Evolutionary conservation across 2,113 vertebrate species (phyloP), one percentile per base, ranked within the genome.

Genomic region (Syngnathus floridae): DNA sequence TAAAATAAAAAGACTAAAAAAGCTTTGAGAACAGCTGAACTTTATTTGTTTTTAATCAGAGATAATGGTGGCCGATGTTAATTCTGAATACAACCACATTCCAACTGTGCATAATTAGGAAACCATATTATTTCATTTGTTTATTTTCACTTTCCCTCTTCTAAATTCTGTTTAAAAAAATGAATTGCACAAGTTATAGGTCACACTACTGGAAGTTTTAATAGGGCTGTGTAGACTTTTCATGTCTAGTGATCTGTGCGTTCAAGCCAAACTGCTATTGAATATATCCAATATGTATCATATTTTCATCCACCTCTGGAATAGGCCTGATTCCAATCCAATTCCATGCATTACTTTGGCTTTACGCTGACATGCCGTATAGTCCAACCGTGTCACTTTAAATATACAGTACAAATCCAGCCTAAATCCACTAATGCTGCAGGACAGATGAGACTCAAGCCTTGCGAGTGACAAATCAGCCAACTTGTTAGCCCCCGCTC

Each of bases 401-500:
- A 62, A 40, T 14, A 22, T 40, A 14, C n/a, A 5, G 19, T 16
- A 13, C 38, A 26, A 40, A 40, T 41, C 37, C 38, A 61, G 17
- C 36, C 31, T 61, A 14, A 61, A 76, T 76, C 80, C 65, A 52
- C 56, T 43, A 16, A 69, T 22, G 55, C 74, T 61, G 37, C 48
- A 52, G 63, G 61, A 81, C 35, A 80, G 59, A 78, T 17, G 36
- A 63, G 65, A 62, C 36, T 17, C 60, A 80, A 60, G 51, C 73
- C 62, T 63, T 57, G 0, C 65, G 69, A 78, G 64, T 71, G 69
- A 81, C 78, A 69, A 69, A 70, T 64, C 66, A 72, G 64, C 35
- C 76, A 78, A 83, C 79, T 83, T 87, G 86, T 90, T 88, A 88
- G 87, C 86, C 89, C 86, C 76, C 69, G 82, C 86, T 89, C 89